Evolutionary conservation across 2,888 invertebrate species (phyloP), one percentile per base, ranked within the genome.

Genomic region (Silvanus unidentatus): DNA sequence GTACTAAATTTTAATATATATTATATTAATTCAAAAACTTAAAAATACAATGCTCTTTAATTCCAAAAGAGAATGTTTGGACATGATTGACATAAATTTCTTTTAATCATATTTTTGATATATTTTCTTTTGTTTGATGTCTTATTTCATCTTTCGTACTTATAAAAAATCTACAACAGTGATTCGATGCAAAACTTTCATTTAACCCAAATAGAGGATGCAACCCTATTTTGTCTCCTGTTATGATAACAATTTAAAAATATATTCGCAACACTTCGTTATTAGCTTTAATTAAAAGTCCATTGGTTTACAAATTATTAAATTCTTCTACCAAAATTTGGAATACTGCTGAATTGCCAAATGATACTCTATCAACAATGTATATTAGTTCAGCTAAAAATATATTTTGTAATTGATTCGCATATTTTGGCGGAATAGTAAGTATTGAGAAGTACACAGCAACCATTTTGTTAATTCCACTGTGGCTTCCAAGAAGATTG

Each of bases 1-100:
- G 55, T 34, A 49, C 50, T 12, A 47, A 15, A 52, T 64, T 64
- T 6, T 44, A 39, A n/a, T 48, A 49, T 16, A 47, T 40, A 53
- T 65, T 57, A 55, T 58, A 63, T 47, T 50, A 22, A 9, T 14
- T 10, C 10, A 53, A 16, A n/a, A 27, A 12, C 54, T 64, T 54
- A 44, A 53, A 64, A 14, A 58, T 39, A 47, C 59, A 58, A 16
- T 49, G 14, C 44, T 54, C 52, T 42, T 55, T 57, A 3, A 62
- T 45, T 12, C 59, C 61, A 36, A 13, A 38, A 30, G n/a, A 10
- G 35, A 9, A 12, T 12, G 9, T 14, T 27, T 43, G 28, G 16
- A 32, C 11, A 41, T 12, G 42, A 15, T 28, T 37, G 11, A 28
- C 44, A 40, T 12, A 29, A 12, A 13, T 43, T 30, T 13, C 45